These are phyloP conservation scores for Podarcis lilfordi DNA, from an alignment of 2,797 vertebrate species.

Conservation along the genomic window DNA sequence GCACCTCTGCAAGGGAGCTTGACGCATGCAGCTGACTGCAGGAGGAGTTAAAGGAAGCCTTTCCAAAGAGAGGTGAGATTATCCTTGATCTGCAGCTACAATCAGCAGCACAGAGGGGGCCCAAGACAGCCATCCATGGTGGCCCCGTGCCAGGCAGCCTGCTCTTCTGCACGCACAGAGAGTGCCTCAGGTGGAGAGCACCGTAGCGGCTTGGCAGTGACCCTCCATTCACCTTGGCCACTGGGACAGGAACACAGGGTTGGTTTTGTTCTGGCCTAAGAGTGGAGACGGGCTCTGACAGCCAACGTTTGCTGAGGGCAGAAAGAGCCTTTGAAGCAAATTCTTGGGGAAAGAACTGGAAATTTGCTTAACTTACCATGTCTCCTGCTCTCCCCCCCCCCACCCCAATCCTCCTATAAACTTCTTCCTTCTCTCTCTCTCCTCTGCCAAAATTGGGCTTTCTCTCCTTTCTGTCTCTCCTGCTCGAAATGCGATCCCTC, in stretches of 20 bases:
- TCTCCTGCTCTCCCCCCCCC: slow-evolving; percentile 67
- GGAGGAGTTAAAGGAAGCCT: not conserved
- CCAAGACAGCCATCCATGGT: not conserved
- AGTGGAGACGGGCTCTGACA: slow-evolving; percentile 63
- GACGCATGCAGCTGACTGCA: not conserved
- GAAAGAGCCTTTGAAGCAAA: slow-evolving; percentile 71
- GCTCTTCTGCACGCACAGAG: accelerated
- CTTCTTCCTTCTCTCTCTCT: slow-evolving; percentile 63
- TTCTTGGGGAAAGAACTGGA: slow-evolving; percentile 73
- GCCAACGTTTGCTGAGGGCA: slow-evolving; percentile 59
- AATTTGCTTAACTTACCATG: slow-evolving; percentile 77
- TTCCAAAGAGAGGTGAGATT: not conserved
- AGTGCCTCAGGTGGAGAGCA: slow-evolving; percentile 42
- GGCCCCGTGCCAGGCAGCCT: not conserved
- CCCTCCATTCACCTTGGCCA: slow-evolving; percentile 63
- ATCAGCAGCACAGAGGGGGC: not conserved
- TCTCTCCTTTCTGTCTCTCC: slow-evolving; percentile 61
- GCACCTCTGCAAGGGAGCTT: not conserved
- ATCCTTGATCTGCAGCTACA: accelerated
- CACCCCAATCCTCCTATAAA: slow-evolving; percentile 39
- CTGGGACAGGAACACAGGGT: slow-evolving; percentile 51
- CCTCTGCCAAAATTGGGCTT: slow-evolving; percentile 60
- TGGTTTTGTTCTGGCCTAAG: slow-evolving; percentile 57
- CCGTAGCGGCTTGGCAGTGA: slow-evolving; percentile 52
- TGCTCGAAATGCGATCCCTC: not conserved